Percentiles rank a stretch among this genome's conserved stretches.
These are phyloP conservation scores for Porites lutea DNA, from an alignment of 64 coral and sea anemone species.

Conservation along the genomic window DNA sequence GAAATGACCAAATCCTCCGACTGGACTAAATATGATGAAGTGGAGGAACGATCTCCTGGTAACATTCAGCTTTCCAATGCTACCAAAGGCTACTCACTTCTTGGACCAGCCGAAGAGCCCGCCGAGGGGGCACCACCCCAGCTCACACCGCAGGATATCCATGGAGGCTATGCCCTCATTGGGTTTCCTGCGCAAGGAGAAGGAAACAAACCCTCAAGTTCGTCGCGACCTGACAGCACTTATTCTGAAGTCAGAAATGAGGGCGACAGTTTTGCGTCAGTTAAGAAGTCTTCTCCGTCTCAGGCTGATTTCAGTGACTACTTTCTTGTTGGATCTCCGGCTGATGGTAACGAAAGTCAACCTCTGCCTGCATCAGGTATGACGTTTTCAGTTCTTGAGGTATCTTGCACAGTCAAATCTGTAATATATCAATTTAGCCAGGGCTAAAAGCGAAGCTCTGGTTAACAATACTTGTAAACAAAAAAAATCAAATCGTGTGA, in stretches of 20 bases:
- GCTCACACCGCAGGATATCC: constrained; percentile 20
- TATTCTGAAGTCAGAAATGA: constrained; percentile 3
- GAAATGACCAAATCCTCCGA: neutral
- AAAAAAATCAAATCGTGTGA: no score
- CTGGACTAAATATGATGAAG: constrained; percentile 30
- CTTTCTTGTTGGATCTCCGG: neutral
- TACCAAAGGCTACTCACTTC: constrained; percentile 16
- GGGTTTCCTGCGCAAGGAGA: neutral
- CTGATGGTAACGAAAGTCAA: neutral
- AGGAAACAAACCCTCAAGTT: neutral
- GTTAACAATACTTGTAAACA: no score
- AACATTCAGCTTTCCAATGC: neutral
- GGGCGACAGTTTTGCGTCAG: neutral
- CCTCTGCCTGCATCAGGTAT: neutral
- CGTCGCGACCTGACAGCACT: constrained; percentile 1
- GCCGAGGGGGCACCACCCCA: neutral
- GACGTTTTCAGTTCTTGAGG: no score
- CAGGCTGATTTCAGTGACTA: neutral
- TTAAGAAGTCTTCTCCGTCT: neutral
- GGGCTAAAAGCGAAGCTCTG: no score
- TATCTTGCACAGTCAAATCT: no score
- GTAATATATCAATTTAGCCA: no score
- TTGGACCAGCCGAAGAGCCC: neutral
- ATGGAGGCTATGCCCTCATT: constrained; percentile 44
- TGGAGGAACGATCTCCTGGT: neutral